These are phyloP conservation scores for Menura novaehollandiae DNA, from an alignment of 2,113 vertebrate genomes.

Conservation along the genomic window DNA sequence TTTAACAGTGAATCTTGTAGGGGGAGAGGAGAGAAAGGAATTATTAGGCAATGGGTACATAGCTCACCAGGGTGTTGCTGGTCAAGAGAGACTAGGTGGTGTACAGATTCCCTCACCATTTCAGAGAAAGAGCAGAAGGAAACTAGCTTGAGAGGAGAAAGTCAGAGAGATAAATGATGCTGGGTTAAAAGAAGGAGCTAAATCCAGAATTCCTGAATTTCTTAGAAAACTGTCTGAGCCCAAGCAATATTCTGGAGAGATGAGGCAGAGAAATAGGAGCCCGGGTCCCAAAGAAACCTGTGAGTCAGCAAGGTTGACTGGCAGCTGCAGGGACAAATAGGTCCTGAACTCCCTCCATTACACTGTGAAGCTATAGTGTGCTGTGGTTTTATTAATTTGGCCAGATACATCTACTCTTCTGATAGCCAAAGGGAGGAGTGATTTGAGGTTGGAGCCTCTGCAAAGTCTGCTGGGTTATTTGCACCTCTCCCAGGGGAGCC, in stretches of 20 bases:
- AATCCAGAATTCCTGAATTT: not conserved
- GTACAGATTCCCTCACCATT: not conserved
- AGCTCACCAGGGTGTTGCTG: not conserved
- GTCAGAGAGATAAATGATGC: not conserved
- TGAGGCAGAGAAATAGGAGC: not conserved
- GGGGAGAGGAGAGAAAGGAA: not conserved
- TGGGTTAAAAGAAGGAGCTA: not conserved
- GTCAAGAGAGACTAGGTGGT: not conserved
- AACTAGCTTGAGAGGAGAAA: not conserved
- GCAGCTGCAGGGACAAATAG: not conserved
- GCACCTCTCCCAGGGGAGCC: not conserved
- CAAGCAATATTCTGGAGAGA: not conserved
- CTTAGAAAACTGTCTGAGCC: not conserved
- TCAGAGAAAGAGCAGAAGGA: not conserved
- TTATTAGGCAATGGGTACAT: not conserved
- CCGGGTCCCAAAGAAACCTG: not conserved
- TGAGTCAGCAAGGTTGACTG: not conserved
- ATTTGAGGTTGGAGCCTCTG: not conserved
- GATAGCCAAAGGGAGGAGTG: not conserved
- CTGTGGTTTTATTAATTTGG: not conserved
- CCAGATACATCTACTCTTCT: not conserved
- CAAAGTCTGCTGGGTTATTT: not conserved
- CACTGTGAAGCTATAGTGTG: not conserved
- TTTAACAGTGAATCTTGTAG: not conserved
- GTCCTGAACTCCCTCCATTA: not conserved